Evolutionary conservation across 2,888 invertebrate genomes (phyloP), one percentile per base, ranked within the genome.

Genomic region (Homarus gammarus): DNA sequence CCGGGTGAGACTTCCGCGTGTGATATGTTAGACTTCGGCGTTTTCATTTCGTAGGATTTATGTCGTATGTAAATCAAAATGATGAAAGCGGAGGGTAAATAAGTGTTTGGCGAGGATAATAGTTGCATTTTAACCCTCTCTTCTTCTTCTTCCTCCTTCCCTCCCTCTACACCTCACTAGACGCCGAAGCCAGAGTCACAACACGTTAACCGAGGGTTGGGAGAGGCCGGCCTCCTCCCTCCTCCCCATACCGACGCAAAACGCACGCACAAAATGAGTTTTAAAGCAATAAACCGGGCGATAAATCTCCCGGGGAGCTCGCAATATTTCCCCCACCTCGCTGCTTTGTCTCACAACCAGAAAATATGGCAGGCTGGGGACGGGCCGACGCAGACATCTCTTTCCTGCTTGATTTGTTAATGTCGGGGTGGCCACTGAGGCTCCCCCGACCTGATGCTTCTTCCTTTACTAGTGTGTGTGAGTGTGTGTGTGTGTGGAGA

Each of bases 201-300:
- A 31, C 31, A 6, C 10, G 44, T 15, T 15, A 10, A 27, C 27
- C 75, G 33, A 6, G 75, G 70, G 70, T 78, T 12, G n/a, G 81
- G 81, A 64, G 22, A 15, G 33, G 36, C 33, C 36, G 38, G 22
- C 73, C 72, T 61, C 81, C 36, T 40, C 38, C 40, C 51, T 27
- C 44, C 64, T 64, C n/a, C 49, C 51, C 64, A 81, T 44, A 81
- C 72, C 56, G 61, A 56, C 78, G 56, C 78, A 75, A 68, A 86
- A 78, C 86, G 78, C 86, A 86, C 86, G 86, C 86, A 86, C 86
- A 33, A 77, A 77, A 86, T 86, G 86, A 86, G 86, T 86, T 86
- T 86, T 86, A 86, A 78, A 86, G 86, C 86, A 86, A 86, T 86
- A 86, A 78, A 86, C 86, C 36, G 70, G 49, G 33, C 86, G 36